phyloP scores from a whole-genome alignment of 2,113 vertebrate genomes.

The Ptyas mucosa region DNA sequence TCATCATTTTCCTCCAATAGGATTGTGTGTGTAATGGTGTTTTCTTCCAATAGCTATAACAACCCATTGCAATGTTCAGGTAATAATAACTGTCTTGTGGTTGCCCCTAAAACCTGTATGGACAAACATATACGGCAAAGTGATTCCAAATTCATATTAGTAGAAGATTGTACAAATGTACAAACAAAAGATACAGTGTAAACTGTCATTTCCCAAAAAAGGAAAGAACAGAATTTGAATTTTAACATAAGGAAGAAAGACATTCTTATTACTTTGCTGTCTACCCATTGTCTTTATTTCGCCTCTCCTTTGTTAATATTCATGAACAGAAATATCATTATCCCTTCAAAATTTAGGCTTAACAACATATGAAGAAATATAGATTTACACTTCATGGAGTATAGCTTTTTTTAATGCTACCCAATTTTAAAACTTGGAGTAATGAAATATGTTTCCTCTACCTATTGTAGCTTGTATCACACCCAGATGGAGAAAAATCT shows the following conservation, averaged over 20 bases:
- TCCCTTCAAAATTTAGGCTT: not conserved
- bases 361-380: not conserved
- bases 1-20: not conserved
- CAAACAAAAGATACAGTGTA: not conserved
- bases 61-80: not conserved
- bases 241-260: not conserved
- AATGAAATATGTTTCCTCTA: not conserved
- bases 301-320: not conserved
- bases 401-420: not conserved
- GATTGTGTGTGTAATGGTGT: not conserved
- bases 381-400: not conserved
- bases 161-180: not conserved
- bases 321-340: not conserved
- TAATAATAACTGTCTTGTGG: not conserved
- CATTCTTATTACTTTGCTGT: not conserved
- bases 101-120: not conserved
- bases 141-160: not conserved
- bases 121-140: not conserved
- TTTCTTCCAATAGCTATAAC: not conserved
- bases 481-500: not conserved
- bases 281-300: not conserved
- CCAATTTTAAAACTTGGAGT: not conserved
- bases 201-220: not conserved
- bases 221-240: slow-evolving; percentile 6
- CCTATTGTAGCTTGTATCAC: not conserved